phyloP scores from a whole-genome alignment of 2,888 invertebrate genomes.

The Sphinx pinastri region DNA sequence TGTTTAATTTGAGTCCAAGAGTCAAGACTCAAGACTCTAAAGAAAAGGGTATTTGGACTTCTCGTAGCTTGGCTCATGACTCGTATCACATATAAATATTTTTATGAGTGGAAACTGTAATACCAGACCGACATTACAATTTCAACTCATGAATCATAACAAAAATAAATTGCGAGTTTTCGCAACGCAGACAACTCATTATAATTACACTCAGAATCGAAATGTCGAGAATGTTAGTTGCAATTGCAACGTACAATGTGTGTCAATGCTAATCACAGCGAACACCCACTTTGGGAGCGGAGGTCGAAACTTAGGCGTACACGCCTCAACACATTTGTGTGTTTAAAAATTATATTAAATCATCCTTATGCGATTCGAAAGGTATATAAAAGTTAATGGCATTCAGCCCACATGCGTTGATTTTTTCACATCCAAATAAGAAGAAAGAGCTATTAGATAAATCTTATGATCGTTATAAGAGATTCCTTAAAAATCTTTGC shows the following conservation, averaged over 20 bases:
- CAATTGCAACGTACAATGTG: slow-evolving; percentile 63
- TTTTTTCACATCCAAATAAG: not conserved
- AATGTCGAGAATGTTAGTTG: slow-evolving; percentile 61
- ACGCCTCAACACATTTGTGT: slow-evolving; percentile 31
- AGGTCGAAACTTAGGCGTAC: slow-evolving; percentile 64
- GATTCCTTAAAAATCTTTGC: not conserved
- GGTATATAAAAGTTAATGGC: slow-evolving; percentile 28
- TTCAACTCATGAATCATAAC: not conserved
- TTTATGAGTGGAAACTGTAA: too few species aligned
- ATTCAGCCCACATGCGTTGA: not conserved
- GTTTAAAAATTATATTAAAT: slow-evolving; percentile 53
- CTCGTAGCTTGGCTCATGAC: too few species aligned
- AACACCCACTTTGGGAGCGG: slow-evolving; percentile 63
- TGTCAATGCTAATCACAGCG: slow-evolving; percentile 75
- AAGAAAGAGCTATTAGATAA: slow-evolving; percentile 17
- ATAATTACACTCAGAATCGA: slow-evolving; percentile 56
- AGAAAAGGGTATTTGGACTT: too few species aligned
- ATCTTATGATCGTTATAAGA: not conserved
- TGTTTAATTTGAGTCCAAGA: not conserved
- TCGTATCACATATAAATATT: too few species aligned
- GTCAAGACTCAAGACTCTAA: not conserved
- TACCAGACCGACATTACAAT: not conserved
- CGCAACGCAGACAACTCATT: slow-evolving; percentile 55
- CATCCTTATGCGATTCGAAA: slow-evolving; percentile 41
- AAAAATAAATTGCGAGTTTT: slow-evolving; percentile 35